Percentiles rank a stretch among this genome's conserved stretches.
phyloP scores from a whole-genome alignment of 2,888 invertebrate species.

The Stenodema calcarata region DNA sequence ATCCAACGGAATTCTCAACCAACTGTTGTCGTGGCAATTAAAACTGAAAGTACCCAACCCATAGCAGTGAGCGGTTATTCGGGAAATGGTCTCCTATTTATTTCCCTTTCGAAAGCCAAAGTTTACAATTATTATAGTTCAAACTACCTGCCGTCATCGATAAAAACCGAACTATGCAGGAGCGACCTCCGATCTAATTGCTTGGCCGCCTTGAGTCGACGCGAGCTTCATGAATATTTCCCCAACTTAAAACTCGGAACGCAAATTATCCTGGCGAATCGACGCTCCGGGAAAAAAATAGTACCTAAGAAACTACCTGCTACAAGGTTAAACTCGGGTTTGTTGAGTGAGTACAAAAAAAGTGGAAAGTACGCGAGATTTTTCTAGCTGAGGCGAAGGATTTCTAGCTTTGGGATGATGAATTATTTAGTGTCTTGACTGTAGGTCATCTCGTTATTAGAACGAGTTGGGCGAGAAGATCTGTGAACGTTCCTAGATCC shows the following conservation, averaged over 20 bases:
- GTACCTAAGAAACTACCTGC: background rate
- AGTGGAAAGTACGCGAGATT: background rate
- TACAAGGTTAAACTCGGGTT: background rate
- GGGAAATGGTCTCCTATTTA: no score
- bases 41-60: no score
- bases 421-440: background rate
- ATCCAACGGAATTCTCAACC: no score
- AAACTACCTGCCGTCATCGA: background rate
- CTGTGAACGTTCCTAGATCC: no score
- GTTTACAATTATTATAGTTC: background rate
- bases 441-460: no score
- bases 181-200: conserved; percentile 1
- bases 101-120: background rate
- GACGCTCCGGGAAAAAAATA: background rate
- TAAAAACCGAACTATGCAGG: background rate
- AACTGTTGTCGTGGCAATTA: no score
- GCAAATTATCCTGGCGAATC: background rate
- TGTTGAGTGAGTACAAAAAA: background rate
- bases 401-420: background rate
- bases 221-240: conserved; percentile 15
- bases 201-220: background rate
- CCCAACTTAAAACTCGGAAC: conserved; percentile 2
- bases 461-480: no score
- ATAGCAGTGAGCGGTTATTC: no score
- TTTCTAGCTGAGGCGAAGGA: background rate